Evolutionary conservation across 2,888 invertebrate species (phyloP), one percentile per base, ranked within the genome.

Genomic region (Drosophila subsilvestris): DNA sequence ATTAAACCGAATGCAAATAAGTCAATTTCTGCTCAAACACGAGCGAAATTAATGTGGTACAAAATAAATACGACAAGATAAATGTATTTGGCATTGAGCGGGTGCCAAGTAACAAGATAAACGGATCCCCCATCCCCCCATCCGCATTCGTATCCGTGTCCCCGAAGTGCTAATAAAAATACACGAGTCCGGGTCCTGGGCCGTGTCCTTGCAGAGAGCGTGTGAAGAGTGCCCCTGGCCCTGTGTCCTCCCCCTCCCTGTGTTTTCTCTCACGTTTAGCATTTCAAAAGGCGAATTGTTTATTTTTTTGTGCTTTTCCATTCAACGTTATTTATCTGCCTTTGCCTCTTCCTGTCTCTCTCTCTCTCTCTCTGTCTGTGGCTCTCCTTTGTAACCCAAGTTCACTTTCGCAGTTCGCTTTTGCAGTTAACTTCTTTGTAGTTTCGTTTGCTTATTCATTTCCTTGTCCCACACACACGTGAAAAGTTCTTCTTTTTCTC

Each of bases 21-120:
- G 87, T 85, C 87, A 87, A 87, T 86, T 86, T 79, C 59, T 58
- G 70, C 65, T 84, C 65, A 66, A 82, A 74, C 74, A 80, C 80
- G 78, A 84, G 61, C 75, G 79, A 83, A 84, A 79, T 84, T 82
- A 85, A 86, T 86, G 82, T 73, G 77, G 80, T 79, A 74, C 81
- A 85, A 77, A 85, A 83, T 81, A 86, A 86, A 84, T 86, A 81
- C 84, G 86, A 85, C 84, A 86, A 85, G 86, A 86, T 85, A 85
- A 83, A 86, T 85, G 83, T 74, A 80, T 80, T 73, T 76, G 70
- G 57, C 76, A 60, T 51, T 56, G 70, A 67, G 72, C 68, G 56
- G 67, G 61, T 61, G 76, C 66, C 71, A 67, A 69, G 79, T 70
- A 82, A 82, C 80, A 85, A 76, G 80, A 85, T 85, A 78, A 79